Percentiles rank a stretch among this genome's conserved stretches.
Conservation (phyloP, 2,888 invertebrate genomes). For the Cosmia pyralina region DNA sequence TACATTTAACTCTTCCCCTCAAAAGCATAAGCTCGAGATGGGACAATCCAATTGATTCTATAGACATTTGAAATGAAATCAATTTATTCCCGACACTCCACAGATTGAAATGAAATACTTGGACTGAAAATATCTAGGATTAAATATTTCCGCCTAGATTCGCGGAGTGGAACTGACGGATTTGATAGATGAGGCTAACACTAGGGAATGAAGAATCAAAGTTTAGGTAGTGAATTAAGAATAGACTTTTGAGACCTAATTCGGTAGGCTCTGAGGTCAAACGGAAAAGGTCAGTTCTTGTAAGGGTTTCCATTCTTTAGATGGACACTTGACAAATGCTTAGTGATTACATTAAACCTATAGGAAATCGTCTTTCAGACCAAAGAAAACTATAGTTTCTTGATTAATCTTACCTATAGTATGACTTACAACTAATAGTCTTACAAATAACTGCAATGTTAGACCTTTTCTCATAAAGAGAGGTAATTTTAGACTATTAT, state of each 20-base stretch:
- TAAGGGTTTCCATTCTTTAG: background rate
- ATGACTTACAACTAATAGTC: too few species aligned
- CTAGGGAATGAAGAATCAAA: background rate
- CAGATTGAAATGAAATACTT: slow-evolving; percentile 59
- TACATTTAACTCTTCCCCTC: background rate
- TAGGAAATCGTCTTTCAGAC: background rate
- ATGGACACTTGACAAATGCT: background rate
- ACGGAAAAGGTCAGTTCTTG: background rate
- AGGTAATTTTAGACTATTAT: too few species aligned
- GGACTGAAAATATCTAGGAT: slow-evolving; percentile 59
- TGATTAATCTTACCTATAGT: background rate
- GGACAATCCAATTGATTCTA: slow-evolving; percentile 59
- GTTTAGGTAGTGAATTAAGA: background rate
- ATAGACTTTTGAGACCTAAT: background rate
- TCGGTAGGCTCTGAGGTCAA: background rate
- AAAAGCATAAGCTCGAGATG: slow-evolving; percentile 33
- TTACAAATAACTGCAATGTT: background rate
- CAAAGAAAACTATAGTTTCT: background rate
- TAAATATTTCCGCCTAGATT: slow-evolving; percentile 53
- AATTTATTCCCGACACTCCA: slow-evolving; percentile 55
- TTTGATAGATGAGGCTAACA: slow-evolving; percentile 31
- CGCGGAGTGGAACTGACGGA: slow-evolving; percentile 19
- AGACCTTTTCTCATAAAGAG: background rate
- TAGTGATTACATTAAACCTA: background rate
- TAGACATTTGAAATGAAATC: slow-evolving; percentile 64